Conservation (phyloP, 2,888 invertebrate genomes). For the Drosophila kanekoi region DNA sequence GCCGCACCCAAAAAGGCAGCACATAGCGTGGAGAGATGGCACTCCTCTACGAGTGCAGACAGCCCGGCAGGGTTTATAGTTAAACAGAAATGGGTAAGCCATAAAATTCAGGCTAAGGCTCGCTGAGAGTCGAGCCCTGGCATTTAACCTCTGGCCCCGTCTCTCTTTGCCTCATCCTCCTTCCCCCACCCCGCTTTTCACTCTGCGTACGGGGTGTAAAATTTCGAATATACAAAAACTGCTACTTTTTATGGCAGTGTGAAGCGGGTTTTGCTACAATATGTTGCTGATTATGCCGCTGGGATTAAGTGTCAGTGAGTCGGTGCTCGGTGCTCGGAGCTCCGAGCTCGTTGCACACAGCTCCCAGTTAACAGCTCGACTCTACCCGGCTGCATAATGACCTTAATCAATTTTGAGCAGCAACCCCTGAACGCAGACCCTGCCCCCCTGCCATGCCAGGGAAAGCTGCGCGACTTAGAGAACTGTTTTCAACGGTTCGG, state of each 20-base stretch:
- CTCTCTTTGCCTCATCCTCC: constrained; percentile 1
- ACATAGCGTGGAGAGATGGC: constrained; percentile 25
- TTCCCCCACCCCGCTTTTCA: background rate
- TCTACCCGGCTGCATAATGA: constrained; percentile 76
- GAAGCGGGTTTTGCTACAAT: constrained; percentile 77
- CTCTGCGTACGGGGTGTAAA: constrained; percentile 59
- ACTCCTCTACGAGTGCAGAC: constrained; percentile 67
- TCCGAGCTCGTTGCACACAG: constrained; percentile 7
- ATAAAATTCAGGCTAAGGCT: constrained; percentile 56
- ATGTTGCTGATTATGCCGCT: constrained; percentile 81
- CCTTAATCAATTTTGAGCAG: constrained; percentile 74
- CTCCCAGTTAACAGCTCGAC: constrained; percentile 35
- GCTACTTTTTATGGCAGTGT: constrained; percentile 66
- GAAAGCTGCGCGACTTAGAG: constrained; percentile 41
- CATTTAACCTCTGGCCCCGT: constrained; percentile 60
- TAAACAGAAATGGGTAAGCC: constrained; percentile 74
- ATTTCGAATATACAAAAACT: constrained; percentile 69
- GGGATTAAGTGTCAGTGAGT: constrained; percentile 77
- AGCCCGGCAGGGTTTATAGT: constrained; percentile 64
- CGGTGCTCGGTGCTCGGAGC: constrained; percentile 17
- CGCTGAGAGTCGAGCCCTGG: constrained; percentile 36
- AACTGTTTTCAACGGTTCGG: constrained; percentile 42
- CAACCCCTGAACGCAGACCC: constrained; percentile 47
- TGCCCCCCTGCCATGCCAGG: background rate
- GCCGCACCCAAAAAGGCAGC: constrained; percentile 43